A percentile compares a stretch with the other conserved stretches of the same genome.
phyloP scores from a whole-genome alignment of 2,113 vertebrate genomes.

The Aplodontia rufa region DNA sequence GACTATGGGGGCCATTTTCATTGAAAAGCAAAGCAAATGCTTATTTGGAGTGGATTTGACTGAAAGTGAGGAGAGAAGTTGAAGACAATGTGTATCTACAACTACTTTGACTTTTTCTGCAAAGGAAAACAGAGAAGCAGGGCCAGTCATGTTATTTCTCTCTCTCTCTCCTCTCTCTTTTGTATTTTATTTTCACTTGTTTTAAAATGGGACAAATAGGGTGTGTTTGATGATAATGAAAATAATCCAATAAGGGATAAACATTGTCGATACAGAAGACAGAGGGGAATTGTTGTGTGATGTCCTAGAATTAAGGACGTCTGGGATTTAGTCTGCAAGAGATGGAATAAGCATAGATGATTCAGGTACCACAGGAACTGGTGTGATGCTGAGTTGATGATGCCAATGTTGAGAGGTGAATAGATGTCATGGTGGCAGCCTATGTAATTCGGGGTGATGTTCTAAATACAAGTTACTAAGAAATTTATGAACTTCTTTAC shows the following conservation, averaged over 20 bases:
- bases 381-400: background rate
- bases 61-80: background rate
- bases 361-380: background rate
- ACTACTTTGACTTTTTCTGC: background rate
- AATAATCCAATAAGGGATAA: background rate
- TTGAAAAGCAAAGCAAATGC: background rate
- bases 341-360: background rate
- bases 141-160: background rate
- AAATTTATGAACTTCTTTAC: background rate
- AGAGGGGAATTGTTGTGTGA: background rate
- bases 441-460: background rate
- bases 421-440: background rate
- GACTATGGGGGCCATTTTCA: background rate
- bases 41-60: background rate
- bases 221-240: background rate
- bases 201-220: background rate
- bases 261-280: background rate
- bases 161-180: background rate
- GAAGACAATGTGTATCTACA: background rate
- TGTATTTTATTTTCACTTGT: background rate
- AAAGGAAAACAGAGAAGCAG: background rate
- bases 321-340: background rate
- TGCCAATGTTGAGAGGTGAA: background rate
- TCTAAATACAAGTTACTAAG: background rate
- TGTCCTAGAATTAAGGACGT: background rate